Conservation (phyloP, 2,113 vertebrate species). For the Lepidiolamprologus cunningtoni region DNA sequence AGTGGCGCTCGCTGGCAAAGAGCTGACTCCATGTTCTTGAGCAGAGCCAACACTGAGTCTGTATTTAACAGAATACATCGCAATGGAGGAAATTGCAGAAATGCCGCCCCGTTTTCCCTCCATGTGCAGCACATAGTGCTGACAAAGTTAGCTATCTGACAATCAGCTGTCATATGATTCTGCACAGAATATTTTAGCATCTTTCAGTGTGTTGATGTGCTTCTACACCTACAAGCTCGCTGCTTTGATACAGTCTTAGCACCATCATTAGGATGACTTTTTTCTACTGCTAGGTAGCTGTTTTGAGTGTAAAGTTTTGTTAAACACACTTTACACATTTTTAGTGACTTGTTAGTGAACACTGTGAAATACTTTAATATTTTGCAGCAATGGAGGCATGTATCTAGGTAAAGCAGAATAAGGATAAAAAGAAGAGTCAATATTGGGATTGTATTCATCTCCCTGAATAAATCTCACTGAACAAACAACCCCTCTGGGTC, state of each 20-base stretch:
- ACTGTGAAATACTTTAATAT: neutral
- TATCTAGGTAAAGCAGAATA: neutral
- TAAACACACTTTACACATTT: neutral
- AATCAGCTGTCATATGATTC: neutral
- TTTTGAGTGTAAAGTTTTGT: neutral
- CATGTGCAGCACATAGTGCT: neutral
- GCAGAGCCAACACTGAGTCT: neutral
- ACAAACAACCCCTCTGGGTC: neutral
- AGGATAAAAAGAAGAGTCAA: neutral
- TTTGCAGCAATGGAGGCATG: neutral
- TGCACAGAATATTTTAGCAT: neutral
- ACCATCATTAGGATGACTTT: neutral
- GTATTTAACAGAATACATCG: constrained; percentile 1
- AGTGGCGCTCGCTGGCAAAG: neutral
- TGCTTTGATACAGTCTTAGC: neutral
- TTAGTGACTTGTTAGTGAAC: neutral
- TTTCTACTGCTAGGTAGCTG: neutral
- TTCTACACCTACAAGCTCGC: neutral
- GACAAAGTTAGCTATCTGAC: neutral
- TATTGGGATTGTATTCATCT: neutral
- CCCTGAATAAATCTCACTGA: neutral
- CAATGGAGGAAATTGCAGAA: neutral
- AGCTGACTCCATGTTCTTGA: neutral
- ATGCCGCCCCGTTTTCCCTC: neutral
- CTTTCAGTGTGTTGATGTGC: neutral